Percentiles rank a stretch among this genome's conserved stretches.
These are phyloP conservation scores for Xestia sexstrigata DNA, from an alignment of 2,888 invertebrate genomes.

Conservation along the genomic window DNA sequence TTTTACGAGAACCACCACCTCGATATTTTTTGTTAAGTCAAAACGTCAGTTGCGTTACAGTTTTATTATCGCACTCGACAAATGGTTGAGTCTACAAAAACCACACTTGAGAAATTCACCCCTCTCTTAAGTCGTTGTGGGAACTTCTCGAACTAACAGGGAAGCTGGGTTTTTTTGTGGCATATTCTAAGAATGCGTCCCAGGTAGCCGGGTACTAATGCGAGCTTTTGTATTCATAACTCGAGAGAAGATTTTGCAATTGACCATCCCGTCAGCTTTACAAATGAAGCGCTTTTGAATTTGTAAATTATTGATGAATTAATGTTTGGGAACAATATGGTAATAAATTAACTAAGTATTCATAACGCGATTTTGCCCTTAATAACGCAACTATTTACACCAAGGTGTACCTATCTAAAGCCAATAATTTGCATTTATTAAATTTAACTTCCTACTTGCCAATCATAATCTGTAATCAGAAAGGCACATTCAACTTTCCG, in stretches of 20 bases:
- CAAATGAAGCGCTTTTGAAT: constrained; percentile 54
- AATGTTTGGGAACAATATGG: constrained; percentile 29
- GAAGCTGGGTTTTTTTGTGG: constrained; percentile 80
- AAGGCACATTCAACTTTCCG: constrained; percentile 41
- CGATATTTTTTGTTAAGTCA: constrained; percentile 63
- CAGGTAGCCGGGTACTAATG: constrained; percentile 85
- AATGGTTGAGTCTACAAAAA: constrained; percentile 87
- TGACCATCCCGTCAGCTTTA: constrained; percentile 54
- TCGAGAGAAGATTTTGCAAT: constrained; percentile 69
- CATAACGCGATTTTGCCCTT: constrained; percentile 39
- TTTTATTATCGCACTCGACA: constrained; percentile 86
- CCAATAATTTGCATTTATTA: constrained; percentile 46
- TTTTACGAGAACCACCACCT: constrained; percentile 20
- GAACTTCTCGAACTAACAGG: constrained; percentile 83
- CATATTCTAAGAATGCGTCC: constrained; percentile 80
- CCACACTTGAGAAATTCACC: constrained; percentile 87
- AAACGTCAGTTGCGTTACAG: constrained; percentile 76
- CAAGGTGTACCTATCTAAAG: constrained; percentile 15
- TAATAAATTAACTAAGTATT: constrained; percentile 42
- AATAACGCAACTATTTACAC: constrained; percentile 30
- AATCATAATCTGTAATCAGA: constrained; percentile 46
- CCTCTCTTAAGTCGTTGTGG: constrained; percentile 86
- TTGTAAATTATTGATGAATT: constrained; percentile 53
- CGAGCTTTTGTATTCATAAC: constrained; percentile 77
- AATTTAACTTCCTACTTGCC: constrained; percentile 36